These are phyloP conservation scores for Microcebus murinus DNA, from an alignment of 2,113 vertebrate genomes.

Conservation along the genomic window DNA sequence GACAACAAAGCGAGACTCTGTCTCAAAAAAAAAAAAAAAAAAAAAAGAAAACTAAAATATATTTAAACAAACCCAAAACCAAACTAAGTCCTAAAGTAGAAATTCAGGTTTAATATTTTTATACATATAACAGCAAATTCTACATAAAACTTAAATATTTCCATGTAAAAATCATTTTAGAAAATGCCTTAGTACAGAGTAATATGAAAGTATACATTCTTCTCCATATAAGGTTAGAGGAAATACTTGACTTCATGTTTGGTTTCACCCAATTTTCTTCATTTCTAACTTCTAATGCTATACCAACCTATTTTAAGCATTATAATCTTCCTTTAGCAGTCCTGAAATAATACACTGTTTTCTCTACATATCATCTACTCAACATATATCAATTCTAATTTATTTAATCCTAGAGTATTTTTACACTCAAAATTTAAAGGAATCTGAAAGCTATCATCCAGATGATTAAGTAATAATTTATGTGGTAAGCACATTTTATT, in stretches of 20 bases:
- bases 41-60: slow-evolving; percentile 10
- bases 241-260: neutral
- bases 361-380: neutral
- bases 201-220: slow-evolving; percentile 8
- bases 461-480: slow-evolving; percentile 30
- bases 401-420: neutral
- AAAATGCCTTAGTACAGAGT: neutral
- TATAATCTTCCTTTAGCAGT: neutral
- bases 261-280: neutral
- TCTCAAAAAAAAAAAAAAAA: no score
- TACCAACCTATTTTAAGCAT: slow-evolving; percentile 30
- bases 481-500: neutral
- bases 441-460: neutral
- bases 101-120: slow-evolving; percentile 23
- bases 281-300: slow-evolving; percentile 3
- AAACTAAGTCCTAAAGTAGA: neutral
- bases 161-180: neutral
- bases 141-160: slow-evolving; percentile 7
- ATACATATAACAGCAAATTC: neutral
- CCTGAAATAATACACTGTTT: neutral
- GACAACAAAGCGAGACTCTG: no score
- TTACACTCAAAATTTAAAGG: slow-evolving; percentile 33
- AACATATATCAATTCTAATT: slow-evolving; percentile 4
- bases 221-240: neutral
- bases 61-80: neutral